Conservation (phyloP, 2,797 vertebrate genomes). For the Chiloscyllium punctatum region DNA sequence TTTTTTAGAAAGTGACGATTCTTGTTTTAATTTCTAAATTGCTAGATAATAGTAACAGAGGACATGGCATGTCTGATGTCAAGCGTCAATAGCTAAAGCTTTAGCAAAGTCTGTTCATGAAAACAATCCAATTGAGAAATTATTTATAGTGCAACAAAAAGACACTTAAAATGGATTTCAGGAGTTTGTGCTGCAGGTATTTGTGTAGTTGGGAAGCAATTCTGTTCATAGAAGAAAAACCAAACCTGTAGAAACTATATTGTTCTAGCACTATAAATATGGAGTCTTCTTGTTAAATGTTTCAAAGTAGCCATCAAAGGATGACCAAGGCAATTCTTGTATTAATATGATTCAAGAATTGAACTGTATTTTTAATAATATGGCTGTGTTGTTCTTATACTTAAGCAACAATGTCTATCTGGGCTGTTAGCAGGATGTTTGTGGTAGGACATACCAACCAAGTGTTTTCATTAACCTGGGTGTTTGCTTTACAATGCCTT, state of each 20-base stretch:
- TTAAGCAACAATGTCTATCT: not conserved
- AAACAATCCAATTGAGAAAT: not conserved
- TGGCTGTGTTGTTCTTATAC: not conserved
- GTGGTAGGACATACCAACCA: not conserved
- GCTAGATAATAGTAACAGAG: not conserved
- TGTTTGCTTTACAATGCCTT: conserved; percentile 39
- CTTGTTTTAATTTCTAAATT: not conserved
- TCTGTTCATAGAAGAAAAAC: not conserved
- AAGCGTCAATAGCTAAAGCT: not conserved
- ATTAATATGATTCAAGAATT: not conserved
- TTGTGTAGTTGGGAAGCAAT: not conserved
- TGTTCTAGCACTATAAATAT: not conserved
- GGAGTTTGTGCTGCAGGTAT: not conserved
- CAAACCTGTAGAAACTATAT: not conserved
- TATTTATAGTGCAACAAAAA: not conserved
- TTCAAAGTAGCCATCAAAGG: not conserved
- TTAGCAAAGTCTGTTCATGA: not conserved
- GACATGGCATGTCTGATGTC: not conserved
- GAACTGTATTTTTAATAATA: not conserved
- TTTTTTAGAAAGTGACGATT: not conserved
- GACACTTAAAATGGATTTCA: not conserved
- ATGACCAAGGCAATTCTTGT: not conserved
- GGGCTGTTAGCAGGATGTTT: not conserved
- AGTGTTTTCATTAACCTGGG: not conserved
- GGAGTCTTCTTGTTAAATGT: not conserved